Conservation (phyloP, 2,113 vertebrate species). For the Passer domesticus region DNA sequence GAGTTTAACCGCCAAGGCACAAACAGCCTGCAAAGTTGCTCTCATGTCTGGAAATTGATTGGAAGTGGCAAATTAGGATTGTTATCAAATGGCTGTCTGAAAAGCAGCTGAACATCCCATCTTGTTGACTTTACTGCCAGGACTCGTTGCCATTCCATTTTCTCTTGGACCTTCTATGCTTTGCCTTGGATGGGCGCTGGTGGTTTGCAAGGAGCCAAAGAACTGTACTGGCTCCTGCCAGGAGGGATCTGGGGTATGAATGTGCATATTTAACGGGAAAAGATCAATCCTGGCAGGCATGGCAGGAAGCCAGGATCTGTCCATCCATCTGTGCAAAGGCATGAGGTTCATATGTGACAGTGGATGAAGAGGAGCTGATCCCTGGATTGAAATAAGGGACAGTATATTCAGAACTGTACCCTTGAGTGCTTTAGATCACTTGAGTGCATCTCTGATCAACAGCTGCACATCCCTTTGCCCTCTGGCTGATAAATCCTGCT, state of each 20-base stretch:
- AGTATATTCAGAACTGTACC: background rate
- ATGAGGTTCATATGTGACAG: background rate
- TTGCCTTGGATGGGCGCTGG: background rate
- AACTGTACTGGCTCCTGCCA: background rate
- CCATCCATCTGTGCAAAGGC: background rate
- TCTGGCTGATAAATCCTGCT: background rate
- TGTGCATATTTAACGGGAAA: background rate
- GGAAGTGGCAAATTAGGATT: background rate
- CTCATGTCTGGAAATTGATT: background rate
- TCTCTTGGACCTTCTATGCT: background rate
- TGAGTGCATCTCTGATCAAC: background rate
- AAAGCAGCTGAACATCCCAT: constrained; percentile 12
- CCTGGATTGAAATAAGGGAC: background rate
- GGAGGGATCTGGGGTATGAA: background rate
- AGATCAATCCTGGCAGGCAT: background rate
- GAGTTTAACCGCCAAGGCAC: background rate
- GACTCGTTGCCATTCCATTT: background rate
- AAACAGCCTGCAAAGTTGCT: background rate
- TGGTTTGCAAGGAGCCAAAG: background rate
- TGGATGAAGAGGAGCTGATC: background rate
- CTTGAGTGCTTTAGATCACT: background rate
- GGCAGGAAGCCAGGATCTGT: background rate
- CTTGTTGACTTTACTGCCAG: constrained; percentile 1
- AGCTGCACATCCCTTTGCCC: background rate
- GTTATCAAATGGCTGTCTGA: constrained; percentile 8